Percentiles rank a stretch among this genome's conserved stretches.
These are phyloP conservation scores for Diabrotica undecimpunctata DNA, from an alignment of 1,140 invertebrate genomes.

Conservation along the genomic window DNA sequence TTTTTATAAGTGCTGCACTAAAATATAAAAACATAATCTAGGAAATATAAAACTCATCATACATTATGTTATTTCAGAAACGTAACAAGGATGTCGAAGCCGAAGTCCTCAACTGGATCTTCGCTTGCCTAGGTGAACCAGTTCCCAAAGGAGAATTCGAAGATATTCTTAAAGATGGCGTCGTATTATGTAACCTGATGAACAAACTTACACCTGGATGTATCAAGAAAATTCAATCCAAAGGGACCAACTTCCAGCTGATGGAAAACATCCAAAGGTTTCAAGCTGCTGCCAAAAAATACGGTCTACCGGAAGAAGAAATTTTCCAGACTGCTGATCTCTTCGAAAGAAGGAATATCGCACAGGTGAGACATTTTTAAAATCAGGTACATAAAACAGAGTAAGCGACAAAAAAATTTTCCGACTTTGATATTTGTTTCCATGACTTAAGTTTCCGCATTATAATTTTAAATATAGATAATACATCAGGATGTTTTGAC, in stretches of 20 bases:
- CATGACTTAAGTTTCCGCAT: too few species aligned
- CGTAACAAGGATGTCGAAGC: constrained; percentile 89
- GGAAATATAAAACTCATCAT: too few species aligned
- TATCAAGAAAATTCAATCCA: constrained; percentile 93
- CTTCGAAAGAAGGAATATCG: constrained; percentile 93
- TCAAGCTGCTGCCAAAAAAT: constrained; percentile 88
- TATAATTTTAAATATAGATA: too few species aligned
- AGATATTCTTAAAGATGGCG: constrained; percentile 88
- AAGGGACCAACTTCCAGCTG: constrained; percentile 94
- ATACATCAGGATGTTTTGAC: too few species aligned
- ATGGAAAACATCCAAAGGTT: constrained; percentile 99
- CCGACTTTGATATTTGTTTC: too few species aligned
- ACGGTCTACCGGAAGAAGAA: constrained; percentile 94
- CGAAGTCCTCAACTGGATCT: constrained; percentile 89
- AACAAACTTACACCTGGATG: constrained; percentile 93
- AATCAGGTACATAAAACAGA: not conserved
- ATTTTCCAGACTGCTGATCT: constrained; percentile 98
- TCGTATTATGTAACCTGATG: constrained; percentile 89
- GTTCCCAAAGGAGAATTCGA: constrained; percentile 81
- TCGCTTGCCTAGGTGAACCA: constrained; percentile 80
- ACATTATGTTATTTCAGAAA: constrained; percentile 55
- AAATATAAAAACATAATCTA: too few species aligned
- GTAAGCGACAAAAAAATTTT: not conserved
- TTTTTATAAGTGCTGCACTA: too few species aligned
- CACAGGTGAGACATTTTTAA: constrained; percentile 72